Evolutionary conservation across 2,113 vertebrate species (phyloP).

Genomic region (Hydrolagus affinis): DNA sequence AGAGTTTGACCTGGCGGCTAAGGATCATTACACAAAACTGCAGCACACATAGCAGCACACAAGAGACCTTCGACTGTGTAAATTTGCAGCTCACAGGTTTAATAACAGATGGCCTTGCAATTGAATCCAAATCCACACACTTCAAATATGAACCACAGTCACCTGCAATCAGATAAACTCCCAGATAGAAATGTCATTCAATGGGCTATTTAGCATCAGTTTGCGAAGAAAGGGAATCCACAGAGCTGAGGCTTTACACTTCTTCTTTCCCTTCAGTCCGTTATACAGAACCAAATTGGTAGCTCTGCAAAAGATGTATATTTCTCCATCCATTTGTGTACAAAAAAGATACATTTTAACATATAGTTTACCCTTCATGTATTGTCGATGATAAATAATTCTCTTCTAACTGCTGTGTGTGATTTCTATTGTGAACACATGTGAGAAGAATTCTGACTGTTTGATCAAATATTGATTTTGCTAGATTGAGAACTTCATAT

Average conservation of each 20-base stretch:
- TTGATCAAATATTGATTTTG: slow-evolving; percentile 11
- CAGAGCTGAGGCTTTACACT: neutral
- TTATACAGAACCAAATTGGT: neutral
- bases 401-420: neutral
- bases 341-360: neutral
- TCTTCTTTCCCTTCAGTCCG: neutral
- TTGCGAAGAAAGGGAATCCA: neutral
- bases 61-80: neutral
- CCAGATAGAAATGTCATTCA: neutral
- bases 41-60: neutral
- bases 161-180: neutral
- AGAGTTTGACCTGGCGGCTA: neutral
- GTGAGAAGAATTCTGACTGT: neutral
- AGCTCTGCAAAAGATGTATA: neutral
- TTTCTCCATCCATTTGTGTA: neutral
- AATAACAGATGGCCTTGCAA: neutral
- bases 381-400: neutral
- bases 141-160: neutral
- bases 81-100: neutral
- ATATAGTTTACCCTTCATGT: neutral
- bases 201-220: neutral
- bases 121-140: neutral
- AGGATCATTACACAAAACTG: neutral
- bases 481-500: neutral
- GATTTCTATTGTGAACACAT: neutral